A percentile compares a stretch with the other conserved stretches of the same genome.
phyloP scores from a whole-genome alignment of 1,140 invertebrate genomes.

The Drosophila sechellia region DNA sequence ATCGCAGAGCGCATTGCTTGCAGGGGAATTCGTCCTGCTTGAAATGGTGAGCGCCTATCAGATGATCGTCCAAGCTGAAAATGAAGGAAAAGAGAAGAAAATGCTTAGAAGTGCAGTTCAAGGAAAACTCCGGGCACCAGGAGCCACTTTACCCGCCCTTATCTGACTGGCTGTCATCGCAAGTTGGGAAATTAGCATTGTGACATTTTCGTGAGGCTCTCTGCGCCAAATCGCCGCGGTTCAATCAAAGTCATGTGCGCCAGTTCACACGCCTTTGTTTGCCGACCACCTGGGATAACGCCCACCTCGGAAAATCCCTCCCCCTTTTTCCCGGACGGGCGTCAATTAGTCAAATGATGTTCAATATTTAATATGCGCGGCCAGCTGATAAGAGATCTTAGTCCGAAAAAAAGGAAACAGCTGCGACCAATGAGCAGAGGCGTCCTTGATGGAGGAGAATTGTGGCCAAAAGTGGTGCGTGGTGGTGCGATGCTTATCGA shows the following conservation, averaged over 20 bases:
- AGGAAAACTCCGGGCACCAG: background rate
- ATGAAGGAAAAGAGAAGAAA: slow-evolving; percentile 25
- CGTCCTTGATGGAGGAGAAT: slow-evolving; percentile 33
- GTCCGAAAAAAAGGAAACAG: slow-evolving; percentile 37
- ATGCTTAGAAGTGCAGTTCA: background rate
- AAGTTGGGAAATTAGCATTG: slow-evolving; percentile 73
- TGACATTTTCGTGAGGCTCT: slow-evolving; percentile 25
- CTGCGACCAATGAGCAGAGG: slow-evolving; percentile 67
- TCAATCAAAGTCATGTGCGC: slow-evolving; percentile 78
- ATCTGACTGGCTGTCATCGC: slow-evolving; percentile 61
- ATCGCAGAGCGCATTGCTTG: slow-evolving; percentile 92
- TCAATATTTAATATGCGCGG: slow-evolving; percentile 84
- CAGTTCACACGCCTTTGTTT: slow-evolving; percentile 73
- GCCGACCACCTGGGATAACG: slow-evolving; percentile 43
- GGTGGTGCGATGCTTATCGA: slow-evolving; percentile 50
- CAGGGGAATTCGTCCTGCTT: slow-evolving; percentile 92
- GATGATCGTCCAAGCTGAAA: slow-evolving; percentile 92
- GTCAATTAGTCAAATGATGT: slow-evolving; percentile 85
- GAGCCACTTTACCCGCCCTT: slow-evolving; percentile 10
- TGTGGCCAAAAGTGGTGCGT: slow-evolving; percentile 49
- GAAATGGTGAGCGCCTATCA: slow-evolving; percentile 91
- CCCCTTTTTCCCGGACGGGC: slow-evolving; percentile 19
- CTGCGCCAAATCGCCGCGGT: slow-evolving; percentile 42
- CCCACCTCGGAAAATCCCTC: slow-evolving; percentile 31
- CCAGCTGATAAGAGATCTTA: slow-evolving; percentile 69